Conservation (phyloP, 64 coral and sea anemone genomes). For the Catalaphyllia jardinei region DNA sequence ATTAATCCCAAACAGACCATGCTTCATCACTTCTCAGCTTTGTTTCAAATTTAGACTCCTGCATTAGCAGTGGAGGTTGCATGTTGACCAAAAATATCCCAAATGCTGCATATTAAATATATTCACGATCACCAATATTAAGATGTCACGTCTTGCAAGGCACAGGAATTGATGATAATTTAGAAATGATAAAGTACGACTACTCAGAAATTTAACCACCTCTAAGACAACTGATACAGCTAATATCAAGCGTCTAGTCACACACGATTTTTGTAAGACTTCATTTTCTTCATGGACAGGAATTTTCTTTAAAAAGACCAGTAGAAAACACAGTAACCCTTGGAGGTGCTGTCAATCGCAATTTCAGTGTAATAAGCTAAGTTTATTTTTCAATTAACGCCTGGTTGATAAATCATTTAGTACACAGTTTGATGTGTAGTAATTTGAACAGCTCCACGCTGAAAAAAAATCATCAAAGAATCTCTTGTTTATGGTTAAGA, state of each 20-base stretch:
- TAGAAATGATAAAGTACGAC: background rate
- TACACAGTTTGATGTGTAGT: background rate
- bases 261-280: background rate
- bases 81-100: background rate
- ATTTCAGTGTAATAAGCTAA: background rate
- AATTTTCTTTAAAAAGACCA: background rate
- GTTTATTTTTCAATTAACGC: constrained; percentile 13
- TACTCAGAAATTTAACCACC: background rate
- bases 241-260: background rate
- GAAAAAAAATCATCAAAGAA: background rate
- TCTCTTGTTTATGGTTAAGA: too few species aligned
- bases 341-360: background rate
- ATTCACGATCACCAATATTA: background rate
- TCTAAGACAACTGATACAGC: background rate
- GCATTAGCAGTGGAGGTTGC: background rate
- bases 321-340: too few species aligned
- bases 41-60: background rate
- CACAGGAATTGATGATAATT: background rate
- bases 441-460: background rate
- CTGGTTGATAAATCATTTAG: background rate
- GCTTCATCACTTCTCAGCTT: background rate
- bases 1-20: constrained; percentile 47
- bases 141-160: background rate
- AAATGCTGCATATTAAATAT: background rate
- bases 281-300: background rate